Percentiles rank a stretch among this genome's conserved stretches.
phyloP scores from a whole-genome alignment of 2,888 invertebrate genomes.

The Flabesymbios commensalis region DNA sequence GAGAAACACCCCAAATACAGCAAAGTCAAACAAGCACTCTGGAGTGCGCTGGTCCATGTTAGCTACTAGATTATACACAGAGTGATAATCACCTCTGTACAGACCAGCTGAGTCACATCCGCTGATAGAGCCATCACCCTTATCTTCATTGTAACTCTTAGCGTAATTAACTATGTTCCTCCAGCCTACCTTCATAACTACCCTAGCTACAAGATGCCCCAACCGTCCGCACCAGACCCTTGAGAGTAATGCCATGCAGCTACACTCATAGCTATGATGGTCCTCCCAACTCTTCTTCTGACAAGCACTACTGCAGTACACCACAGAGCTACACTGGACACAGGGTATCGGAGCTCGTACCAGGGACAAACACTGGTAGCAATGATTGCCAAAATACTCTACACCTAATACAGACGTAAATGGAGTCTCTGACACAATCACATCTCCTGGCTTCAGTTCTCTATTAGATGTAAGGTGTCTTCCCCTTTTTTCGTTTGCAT shows the following conservation, averaged over 20 bases:
- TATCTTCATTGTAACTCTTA: neutral
- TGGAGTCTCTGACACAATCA: slow-evolving; percentile 78
- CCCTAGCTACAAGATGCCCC: slow-evolving; percentile 29
- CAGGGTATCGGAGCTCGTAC: slow-evolving; percentile 26
- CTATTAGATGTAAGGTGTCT: slow-evolving; percentile 44
- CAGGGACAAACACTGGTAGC: slow-evolving; percentile 68
- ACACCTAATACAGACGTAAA: slow-evolving; percentile 75
- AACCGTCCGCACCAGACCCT: slow-evolving; percentile 20
- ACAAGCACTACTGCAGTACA: slow-evolving; percentile 29
- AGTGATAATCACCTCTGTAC: slow-evolving; percentile 61
- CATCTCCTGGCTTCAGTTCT: slow-evolving; percentile 68
- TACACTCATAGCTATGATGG: slow-evolving; percentile 31
- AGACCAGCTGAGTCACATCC: slow-evolving; percentile 39
- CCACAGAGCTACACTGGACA: slow-evolving; percentile 21
- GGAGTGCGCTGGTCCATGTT: slow-evolving; percentile 71
- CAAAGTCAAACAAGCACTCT: slow-evolving; percentile 71
- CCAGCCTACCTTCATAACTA: slow-evolving; percentile 17
- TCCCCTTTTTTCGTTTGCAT: slow-evolving; percentile 40
- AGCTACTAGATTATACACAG: slow-evolving; percentile 73
- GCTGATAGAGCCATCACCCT: neutral
- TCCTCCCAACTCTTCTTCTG: slow-evolving; percentile 17
- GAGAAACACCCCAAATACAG: slow-evolving; percentile 63
- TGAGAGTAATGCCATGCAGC: slow-evolving; percentile 22
- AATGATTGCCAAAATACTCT: slow-evolving; percentile 67
- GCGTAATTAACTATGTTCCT: slow-evolving; percentile 3